Evolutionary conservation across 53 echinoderm and acorn worm genomes (phyloP), one percentile per base, ranked within the genome.

Genomic region (Glandiceps talaboti): DNA sequence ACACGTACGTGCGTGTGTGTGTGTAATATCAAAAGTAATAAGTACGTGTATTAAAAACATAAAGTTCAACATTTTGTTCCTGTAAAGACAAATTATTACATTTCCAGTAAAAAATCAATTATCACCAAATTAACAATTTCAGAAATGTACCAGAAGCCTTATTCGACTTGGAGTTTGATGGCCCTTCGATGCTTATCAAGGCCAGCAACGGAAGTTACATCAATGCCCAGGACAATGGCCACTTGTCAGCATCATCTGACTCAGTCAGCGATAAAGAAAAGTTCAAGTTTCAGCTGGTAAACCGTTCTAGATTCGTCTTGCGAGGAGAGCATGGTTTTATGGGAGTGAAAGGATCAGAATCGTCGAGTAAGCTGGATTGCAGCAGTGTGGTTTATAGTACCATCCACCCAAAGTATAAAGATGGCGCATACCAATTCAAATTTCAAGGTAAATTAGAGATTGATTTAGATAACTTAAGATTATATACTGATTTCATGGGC

Each of bases 221-320:
- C 30, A 74, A 74, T 32, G 82, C 86, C 77, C 89, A 92, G 77
- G 82, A 82, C 74, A 89, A 85, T 29, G 92, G 89, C 27, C 92
- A 89, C 0, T 85, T 92, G 80, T 89, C 82, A 29, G 92, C 92
- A 27, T 12, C 20, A 45, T 45, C 64, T 20, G 80, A 84, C 33
- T 20, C 45, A 29, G 77, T 77, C 29, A 81, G 27, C 1, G 81
- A 86, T 27, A 82, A 33, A 73, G 77, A 90, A 74, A 45, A 45
- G 20, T 96, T 96, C 86, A 83, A 83, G 78, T 96, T 96, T 88
- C 89, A 91, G 86, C 87, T 93, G 73, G 85, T 89, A 82, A 96
- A 96, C 91, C 92, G 97, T 27, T 92, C 97, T 29, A 86, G 87
- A 76, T 82, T 96, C 73, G 97, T 93, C 0, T 86, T 96, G 31